Evolutionary conservation across 2,888 invertebrate species (phyloP), one percentile per base, ranked within the genome.

Genomic region (Timema cristinae): DNA sequence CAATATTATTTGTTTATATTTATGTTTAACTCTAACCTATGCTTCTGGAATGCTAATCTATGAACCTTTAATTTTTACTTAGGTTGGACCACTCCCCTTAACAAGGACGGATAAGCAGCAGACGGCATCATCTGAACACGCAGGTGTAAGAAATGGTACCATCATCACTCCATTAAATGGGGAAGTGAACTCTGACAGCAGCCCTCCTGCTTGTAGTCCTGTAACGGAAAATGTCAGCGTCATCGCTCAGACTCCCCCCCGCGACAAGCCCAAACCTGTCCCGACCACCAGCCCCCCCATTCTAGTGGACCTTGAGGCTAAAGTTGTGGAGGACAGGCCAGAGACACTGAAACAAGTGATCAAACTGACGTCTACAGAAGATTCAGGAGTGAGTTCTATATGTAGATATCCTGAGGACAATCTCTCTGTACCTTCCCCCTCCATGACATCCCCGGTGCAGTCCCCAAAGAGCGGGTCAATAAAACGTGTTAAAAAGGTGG

Each of bases 101-200:
- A 82, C 82, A 0, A 78, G 82, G n/a, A 81, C 77, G 54, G 81
- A 81, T 68, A 81, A 81, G 51, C 78, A 78, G 51, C 80, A 50
- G 10, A 10, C 68, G 8, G 50, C n/a, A n/a, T 16, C 67, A 48
- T 15, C 79, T 71, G 72, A 72, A 50, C 66, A 70, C n/a, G 52
- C 67, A 13, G 47, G 72, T 15, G 48, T 74, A 13, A 78, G 81
- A 32, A 82, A 81, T 71, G 82, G 82, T 2, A 81, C 79, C 68
- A 81, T 81, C 52, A 61, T 69, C 50, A 50, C 74, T 6, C 81
- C 81, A 0, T 71, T 82, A 6, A 82, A 82, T 70, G 82, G 82
- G 6, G 82, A 82, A 75, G 80, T 81, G 0, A 82, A 81, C 6
- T 82, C 81, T 4, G 81, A 82, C 73, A 81, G 81, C 71, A 80